Evolutionary conservation across 2,113 vertebrate genomes (phyloP).

Genomic region (Elachura formosa): DNA sequence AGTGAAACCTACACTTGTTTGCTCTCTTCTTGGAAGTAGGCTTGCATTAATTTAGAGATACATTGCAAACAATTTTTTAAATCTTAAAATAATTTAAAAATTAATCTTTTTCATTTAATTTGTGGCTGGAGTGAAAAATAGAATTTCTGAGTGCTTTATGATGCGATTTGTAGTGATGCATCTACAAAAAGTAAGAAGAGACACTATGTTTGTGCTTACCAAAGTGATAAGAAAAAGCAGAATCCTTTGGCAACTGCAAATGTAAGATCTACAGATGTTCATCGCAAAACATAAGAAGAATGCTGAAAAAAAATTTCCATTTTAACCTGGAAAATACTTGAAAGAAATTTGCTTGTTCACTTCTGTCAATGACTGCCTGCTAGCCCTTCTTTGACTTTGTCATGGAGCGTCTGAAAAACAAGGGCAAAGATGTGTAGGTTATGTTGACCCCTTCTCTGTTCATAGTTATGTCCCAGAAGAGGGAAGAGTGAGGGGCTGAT

Average conservation of each 20-base stretch:
- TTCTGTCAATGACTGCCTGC: background rate
- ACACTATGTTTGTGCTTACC: background rate
- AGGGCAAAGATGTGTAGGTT: background rate
- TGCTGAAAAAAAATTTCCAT: background rate
- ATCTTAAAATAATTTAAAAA: background rate
- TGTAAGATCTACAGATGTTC: background rate
- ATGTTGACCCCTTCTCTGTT: background rate
- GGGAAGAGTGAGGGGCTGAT: background rate
- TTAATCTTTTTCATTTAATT: background rate
- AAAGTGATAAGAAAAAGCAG: background rate
- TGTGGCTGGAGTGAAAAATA: background rate
- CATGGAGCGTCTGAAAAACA: background rate
- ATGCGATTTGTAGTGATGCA: background rate
- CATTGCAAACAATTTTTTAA: background rate
- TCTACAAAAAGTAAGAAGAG: background rate
- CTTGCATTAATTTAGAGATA: background rate
- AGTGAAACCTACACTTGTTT: conserved; percentile 33
- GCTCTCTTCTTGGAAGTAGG: background rate
- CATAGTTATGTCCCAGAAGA: background rate
- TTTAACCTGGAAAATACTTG: background rate
- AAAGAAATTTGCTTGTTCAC: background rate
- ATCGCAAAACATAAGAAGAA: background rate
- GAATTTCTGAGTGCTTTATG: background rate
- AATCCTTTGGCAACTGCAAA: background rate
- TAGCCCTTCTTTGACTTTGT: background rate